phyloP scores from a whole-genome alignment of 2,113 vertebrate species.

The Athene noctua region DNA sequence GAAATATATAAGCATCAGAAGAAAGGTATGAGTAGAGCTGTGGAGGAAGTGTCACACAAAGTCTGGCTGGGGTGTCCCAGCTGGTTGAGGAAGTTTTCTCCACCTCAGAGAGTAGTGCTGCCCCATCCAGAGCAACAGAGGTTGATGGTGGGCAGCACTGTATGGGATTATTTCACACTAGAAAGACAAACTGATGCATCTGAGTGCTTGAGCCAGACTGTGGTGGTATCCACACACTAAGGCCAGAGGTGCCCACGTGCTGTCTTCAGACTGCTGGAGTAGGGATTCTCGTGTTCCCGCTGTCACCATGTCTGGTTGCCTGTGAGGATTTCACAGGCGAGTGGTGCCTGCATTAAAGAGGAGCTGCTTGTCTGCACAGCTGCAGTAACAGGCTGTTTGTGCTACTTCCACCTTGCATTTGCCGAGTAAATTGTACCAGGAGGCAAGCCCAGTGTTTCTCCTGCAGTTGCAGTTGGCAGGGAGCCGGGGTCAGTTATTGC shows the following conservation, averaged over 20 bases:
- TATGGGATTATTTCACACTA: not conserved
- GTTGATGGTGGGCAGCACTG: not conserved
- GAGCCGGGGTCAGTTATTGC: not conserved
- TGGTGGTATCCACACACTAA: not conserved
- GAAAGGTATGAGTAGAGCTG: slow-evolving; percentile 82
- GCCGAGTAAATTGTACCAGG: not conserved
- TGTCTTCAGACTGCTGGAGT: not conserved
- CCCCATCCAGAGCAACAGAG: not conserved
- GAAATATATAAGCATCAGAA: slow-evolving; percentile 99
- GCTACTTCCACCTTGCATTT: not conserved
- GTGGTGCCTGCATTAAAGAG: not conserved
- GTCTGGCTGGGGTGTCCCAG: not conserved
- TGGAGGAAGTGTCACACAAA: not conserved
- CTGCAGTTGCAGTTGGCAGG: not conserved
- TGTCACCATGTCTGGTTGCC: not conserved
- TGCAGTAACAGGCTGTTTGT: not conserved
- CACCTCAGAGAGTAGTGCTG: not conserved
- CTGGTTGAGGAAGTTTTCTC: not conserved
- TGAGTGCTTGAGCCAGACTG: not conserved
- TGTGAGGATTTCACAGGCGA: not conserved
- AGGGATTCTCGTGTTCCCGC: not conserved
- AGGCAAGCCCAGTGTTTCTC: not conserved
- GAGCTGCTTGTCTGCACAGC: not conserved
- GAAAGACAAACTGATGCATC: not conserved
- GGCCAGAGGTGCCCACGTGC: not conserved